Conservation (phyloP, 2,797 vertebrate species). For the Microchirus variegatus region DNA sequence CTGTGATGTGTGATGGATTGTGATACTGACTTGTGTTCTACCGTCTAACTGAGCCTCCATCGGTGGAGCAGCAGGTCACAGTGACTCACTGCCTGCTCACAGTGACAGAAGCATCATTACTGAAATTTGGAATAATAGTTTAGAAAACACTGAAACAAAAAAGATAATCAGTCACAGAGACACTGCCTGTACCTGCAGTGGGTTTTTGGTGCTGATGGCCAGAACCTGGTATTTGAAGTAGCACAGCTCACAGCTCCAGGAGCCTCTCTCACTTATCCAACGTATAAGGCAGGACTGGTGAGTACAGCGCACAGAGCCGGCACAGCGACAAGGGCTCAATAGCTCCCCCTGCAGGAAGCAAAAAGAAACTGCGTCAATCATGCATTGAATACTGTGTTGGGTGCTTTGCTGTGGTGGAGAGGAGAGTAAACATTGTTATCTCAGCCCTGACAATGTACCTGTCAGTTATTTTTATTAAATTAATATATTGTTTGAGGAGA, state of each 20-base stretch:
- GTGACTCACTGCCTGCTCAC: too few relatives aligned
- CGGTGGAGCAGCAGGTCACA: neutral
- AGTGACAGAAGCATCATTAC: too few relatives aligned
- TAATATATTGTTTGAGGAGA: too few relatives aligned
- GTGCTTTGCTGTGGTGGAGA: conserved; percentile 10
- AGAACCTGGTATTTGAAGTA: conserved; percentile 93
- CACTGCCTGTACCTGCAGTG: conserved; percentile 81
- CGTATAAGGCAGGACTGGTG: conserved; percentile 91
- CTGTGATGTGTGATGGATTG: neutral
- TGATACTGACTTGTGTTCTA: too few relatives aligned
- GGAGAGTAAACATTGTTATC: neutral
- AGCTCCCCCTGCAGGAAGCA: conserved; percentile 85
- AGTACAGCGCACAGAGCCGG: conserved; percentile 88
- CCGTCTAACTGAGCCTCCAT: neutral
- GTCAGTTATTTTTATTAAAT: too few relatives aligned
- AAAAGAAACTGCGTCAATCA: neutral
- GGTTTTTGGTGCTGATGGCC: conserved; percentile 92
- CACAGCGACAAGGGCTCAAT: conserved; percentile 88
- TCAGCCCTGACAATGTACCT: too few relatives aligned
- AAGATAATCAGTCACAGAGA: neutral
- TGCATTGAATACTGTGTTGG: neutral
- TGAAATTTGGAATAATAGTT: too few relatives aligned
- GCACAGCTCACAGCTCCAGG: conserved; percentile 92
- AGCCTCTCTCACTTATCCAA: conserved; percentile 91
- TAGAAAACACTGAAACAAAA: neutral